These are phyloP conservation scores for Myotis lucifugus DNA, from an alignment of 2,113 vertebrate genomes.

Conservation along the genomic window DNA sequence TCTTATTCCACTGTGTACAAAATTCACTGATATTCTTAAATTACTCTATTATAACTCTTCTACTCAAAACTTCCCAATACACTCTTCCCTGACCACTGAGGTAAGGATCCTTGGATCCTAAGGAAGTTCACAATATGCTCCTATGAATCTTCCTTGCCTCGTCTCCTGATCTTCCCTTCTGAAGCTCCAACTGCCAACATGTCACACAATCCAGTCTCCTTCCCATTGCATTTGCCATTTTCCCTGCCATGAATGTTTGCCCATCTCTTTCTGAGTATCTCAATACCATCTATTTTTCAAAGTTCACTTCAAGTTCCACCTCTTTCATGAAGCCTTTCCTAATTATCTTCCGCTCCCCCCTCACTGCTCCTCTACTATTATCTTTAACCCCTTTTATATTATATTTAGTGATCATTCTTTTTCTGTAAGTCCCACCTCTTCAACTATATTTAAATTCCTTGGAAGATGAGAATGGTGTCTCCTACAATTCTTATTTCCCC, in stretches of 20 bases:
- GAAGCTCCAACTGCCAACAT: not conserved
- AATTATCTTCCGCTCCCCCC: not conserved
- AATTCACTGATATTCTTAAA: slow-evolving; percentile 26
- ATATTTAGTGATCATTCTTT: not conserved
- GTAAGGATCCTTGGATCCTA: not conserved
- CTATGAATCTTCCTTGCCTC: not conserved
- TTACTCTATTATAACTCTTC: not conserved
- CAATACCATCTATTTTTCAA: not conserved
- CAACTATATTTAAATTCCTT: slow-evolving; percentile 36
- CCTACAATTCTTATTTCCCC: not conserved
- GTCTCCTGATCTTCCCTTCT: not conserved
- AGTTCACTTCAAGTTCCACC: slow-evolving; percentile 35
- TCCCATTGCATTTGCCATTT: not conserved
- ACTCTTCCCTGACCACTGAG: not conserved
- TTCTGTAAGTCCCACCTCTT: not conserved
- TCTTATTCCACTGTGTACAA: not conserved
- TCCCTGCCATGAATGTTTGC: not conserved
- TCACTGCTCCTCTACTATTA: not conserved
- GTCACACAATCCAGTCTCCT: not conserved
- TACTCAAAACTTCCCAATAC: not conserved
- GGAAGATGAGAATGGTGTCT: not conserved
- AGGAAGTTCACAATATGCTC: not conserved
- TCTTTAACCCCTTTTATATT: slow-evolving; percentile 2
- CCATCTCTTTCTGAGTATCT: not conserved
- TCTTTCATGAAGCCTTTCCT: slow-evolving; percentile 19